Conservation (phyloP, 1,140 invertebrate species). For the Akabosia matsudoensis region DNA sequence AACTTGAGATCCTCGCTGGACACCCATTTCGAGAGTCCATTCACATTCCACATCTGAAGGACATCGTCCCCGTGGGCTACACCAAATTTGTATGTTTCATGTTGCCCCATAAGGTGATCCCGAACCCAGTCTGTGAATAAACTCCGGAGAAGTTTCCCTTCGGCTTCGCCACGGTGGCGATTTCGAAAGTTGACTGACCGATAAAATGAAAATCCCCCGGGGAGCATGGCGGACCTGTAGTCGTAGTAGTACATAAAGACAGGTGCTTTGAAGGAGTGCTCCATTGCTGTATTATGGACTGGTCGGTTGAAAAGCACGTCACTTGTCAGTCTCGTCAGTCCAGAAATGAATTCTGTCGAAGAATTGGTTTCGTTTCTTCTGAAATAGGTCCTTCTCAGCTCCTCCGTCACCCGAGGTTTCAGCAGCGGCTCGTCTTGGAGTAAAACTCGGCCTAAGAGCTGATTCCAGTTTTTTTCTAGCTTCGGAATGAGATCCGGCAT, state of each 20-base stretch:
- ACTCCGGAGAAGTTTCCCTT: background rate
- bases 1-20: background rate
- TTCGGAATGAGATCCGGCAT: background rate
- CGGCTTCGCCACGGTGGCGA: background rate
- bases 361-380: background rate
- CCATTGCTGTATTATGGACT: background rate
- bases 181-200: background rate
- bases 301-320: background rate
- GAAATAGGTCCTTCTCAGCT: background rate
- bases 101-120: background rate
- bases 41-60: background rate
- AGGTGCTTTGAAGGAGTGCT: background rate
- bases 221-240: background rate
- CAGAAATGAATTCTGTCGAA: background rate
- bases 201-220: background rate
- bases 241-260: background rate
- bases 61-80: background rate
- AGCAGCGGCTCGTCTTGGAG: background rate
- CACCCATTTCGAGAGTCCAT: background rate
- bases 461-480: background rate
- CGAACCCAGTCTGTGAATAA: background rate
- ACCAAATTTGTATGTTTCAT: background rate
- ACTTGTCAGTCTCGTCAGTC: background rate
- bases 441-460: background rate
- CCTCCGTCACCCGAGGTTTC: background rate